Evolutionary conservation across 2,113 vertebrate species (phyloP).

Genomic region (Prochilodus magdalenae): DNA sequence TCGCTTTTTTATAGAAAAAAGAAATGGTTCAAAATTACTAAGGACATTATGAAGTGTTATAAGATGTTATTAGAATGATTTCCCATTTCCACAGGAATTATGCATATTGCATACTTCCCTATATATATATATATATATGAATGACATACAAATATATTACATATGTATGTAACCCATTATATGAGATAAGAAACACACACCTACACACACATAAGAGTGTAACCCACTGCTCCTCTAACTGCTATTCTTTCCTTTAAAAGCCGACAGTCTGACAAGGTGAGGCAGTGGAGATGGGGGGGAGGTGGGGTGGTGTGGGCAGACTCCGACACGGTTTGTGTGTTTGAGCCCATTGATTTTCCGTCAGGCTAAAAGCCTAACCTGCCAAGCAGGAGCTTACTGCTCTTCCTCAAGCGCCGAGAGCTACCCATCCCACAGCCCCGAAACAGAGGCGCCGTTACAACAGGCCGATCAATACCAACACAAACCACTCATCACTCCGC

Average conservation of each 20-base stretch:
- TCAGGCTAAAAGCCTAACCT: conserved; percentile 50
- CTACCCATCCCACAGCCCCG: background rate
- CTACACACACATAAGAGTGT: conserved; percentile 6
- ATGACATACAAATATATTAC: too few relatives aligned
- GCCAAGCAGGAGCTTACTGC: conserved; percentile 34
- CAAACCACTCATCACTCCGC: background rate
- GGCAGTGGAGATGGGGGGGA: background rate
- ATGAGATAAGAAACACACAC: background rate
- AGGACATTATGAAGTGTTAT: too few relatives aligned
- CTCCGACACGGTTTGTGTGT: conserved; percentile 18
- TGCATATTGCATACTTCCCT: too few relatives aligned
- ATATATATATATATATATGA: too few relatives aligned
- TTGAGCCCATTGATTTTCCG: conserved; percentile 52
- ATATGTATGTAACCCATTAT: too few relatives aligned
- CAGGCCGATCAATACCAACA: conserved; percentile 40
- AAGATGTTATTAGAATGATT: too few relatives aligned
- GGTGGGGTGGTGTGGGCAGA: background rate
- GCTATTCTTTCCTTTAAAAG: conserved; percentile 43
- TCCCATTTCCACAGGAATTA: too few relatives aligned
- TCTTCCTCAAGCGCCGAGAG: conserved; percentile 31
- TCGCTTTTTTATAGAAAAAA: too few relatives aligned
- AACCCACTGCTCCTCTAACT: conserved; percentile 34
- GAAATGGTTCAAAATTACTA: too few relatives aligned
- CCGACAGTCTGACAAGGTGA: conserved; percentile 26
- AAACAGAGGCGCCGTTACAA: conserved; percentile 21